Evolutionary conservation across 2,888 invertebrate species (phyloP).

Genomic region (Lycocerus yunnanus): DNA sequence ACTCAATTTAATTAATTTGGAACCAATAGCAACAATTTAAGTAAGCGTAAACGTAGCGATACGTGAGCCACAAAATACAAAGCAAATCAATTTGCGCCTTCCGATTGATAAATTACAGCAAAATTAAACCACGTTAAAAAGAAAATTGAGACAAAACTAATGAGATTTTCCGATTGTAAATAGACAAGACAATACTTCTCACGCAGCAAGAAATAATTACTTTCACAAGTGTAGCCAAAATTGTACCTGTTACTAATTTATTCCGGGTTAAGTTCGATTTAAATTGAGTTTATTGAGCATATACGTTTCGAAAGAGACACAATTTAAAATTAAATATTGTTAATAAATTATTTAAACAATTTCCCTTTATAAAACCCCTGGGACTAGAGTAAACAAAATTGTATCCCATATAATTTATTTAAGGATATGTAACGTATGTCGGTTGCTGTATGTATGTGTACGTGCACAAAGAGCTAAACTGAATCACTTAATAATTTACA

Average conservation of each 20-base stretch:
- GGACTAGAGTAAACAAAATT: not conserved
- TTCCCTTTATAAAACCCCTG: not conserved
- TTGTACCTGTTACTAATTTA: not conserved
- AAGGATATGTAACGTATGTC: not conserved
- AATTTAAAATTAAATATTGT: not conserved
- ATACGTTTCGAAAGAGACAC: not conserved
- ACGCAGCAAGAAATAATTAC: not conserved
- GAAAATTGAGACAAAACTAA: not conserved
- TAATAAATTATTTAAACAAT: not conserved
- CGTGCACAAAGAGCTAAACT: not conserved
- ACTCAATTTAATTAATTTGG: not conserved
- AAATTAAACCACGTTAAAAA: not conserved
- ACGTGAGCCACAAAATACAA: not conserved
- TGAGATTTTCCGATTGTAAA: not conserved
- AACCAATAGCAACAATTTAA: not conserved
- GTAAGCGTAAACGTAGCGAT: not conserved
- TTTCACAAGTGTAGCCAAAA: not conserved
- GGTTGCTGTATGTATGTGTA: not conserved
- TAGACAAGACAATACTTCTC: not conserved
- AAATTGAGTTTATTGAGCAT: not conserved
- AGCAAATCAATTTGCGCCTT: not conserved
- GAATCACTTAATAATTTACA: conserved; percentile 4
- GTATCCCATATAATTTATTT: not conserved
- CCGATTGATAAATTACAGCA: not conserved
- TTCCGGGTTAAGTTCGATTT: not conserved